These are phyloP conservation scores for Osmoderma eremita DNA, from an alignment of 2,888 invertebrate species.

Conservation along the genomic window DNA sequence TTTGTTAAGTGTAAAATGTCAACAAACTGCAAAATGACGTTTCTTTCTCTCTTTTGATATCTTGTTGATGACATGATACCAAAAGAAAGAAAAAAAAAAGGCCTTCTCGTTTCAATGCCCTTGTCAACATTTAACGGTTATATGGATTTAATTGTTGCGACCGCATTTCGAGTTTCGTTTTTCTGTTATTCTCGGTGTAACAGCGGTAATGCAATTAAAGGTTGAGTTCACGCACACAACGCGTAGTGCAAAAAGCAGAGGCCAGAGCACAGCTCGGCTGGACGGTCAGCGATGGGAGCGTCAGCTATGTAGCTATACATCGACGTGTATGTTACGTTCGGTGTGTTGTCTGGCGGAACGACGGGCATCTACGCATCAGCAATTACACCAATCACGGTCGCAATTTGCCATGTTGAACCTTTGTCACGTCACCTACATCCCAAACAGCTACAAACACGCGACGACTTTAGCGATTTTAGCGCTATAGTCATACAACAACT, in stretches of 20 bases:
- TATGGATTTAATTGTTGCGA: conserved; percentile 7
- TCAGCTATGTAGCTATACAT: background rate
- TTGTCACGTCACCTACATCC: conserved; percentile 49
- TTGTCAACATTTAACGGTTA: conserved; percentile 1
- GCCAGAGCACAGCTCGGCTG: background rate
- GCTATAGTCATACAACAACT: background rate
- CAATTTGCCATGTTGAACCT: conserved; percentile 48
- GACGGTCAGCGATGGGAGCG: background rate
- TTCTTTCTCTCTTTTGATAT: too few species aligned
- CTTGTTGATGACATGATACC: too few species aligned
- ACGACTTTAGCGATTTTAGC: conserved; percentile 16
- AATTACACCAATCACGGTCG: conserved; percentile 50
- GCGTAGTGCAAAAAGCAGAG: background rate
- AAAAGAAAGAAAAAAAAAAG: too few species aligned
- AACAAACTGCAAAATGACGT: too few species aligned
- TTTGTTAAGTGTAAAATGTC: too few species aligned
- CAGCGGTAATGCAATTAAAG: conserved; percentile 20
- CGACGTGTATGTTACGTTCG: conserved; percentile 9
- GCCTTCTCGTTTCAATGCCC: background rate
- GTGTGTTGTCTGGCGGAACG: conserved; percentile 24
- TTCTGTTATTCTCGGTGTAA: conserved; percentile 20
- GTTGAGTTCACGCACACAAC: background rate
- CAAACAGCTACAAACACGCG: conserved; percentile 43
- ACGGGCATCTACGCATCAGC: conserved; percentile 45
- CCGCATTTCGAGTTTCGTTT: background rate